Conservation (phyloP, 1,140 invertebrate species). For the Mycetomoellerius zeteki region DNA sequence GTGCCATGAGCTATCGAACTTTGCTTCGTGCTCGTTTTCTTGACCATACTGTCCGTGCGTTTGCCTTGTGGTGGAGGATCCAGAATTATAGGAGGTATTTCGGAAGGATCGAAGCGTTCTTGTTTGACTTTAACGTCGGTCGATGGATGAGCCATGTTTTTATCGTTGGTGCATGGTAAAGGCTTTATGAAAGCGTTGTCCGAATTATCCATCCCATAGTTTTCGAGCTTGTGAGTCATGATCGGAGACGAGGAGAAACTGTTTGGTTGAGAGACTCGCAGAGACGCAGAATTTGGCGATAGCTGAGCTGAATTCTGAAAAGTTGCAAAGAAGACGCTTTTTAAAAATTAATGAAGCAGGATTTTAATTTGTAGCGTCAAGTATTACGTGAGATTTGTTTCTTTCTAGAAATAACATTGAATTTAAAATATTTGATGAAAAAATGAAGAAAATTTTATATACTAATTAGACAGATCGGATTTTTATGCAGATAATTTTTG, state of each 20-base stretch:
- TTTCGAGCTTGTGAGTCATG: conserved; percentile 81
- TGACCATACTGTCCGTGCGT: conserved; percentile 37
- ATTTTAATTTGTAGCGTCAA: background rate
- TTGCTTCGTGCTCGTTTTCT: conserved; percentile 38
- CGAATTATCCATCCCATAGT: conserved; percentile 57
- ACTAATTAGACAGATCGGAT: too few species aligned
- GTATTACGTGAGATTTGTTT: background rate
- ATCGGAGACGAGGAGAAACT: conserved; percentile 85
- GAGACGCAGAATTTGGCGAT: conserved; percentile 79
- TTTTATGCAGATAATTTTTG: too few species aligned
- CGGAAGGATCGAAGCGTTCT: conserved; percentile 63
- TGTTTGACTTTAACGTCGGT: conserved; percentile 61
- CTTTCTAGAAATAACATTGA: background rate
- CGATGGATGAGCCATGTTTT: conserved; percentile 13
- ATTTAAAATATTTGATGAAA: background rate
- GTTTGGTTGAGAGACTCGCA: conserved; percentile 83
- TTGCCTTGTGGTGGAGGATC: conserved; percentile 82
- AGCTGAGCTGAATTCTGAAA: conserved; percentile 80
- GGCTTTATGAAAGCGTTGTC: conserved; percentile 89
- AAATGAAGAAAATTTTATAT: background rate
- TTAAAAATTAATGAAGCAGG: conserved; percentile 6
- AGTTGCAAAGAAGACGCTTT: background rate
- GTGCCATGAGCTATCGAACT: conserved; percentile 2
- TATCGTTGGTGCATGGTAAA: conserved; percentile 85
- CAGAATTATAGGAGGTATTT: conserved; percentile 81